Conservation (phyloP, 2,888 invertebrate species). For the Cryptops parisi region DNA sequence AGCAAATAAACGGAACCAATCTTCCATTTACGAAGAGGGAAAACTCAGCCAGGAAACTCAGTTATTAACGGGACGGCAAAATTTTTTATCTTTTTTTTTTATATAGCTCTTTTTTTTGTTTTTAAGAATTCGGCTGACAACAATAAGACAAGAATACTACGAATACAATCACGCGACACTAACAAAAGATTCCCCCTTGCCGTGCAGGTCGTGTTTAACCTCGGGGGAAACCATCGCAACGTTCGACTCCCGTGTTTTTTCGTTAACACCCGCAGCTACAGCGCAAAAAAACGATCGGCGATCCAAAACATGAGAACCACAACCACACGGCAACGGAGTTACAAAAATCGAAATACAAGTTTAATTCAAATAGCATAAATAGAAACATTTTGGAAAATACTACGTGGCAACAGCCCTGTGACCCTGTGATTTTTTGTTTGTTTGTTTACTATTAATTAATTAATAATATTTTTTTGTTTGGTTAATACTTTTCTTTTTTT, state of each 20-base stretch:
- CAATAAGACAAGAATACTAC: slow-evolving; percentile 5
- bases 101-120: too few species aligned
- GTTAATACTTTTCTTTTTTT: background rate
- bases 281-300: too few species aligned
- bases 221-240: too few species aligned
- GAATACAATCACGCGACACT: background rate
- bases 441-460: background rate
- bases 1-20: too few species aligned
- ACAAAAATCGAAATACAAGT: background rate
- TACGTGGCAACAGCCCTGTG: slow-evolving; percentile 20
- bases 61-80: slow-evolving; percentile 6
- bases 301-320: too few species aligned
- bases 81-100: background rate
- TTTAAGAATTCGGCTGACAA: background rate
- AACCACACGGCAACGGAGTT: background rate
- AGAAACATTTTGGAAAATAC: slow-evolving; percentile 8
- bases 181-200: slow-evolving; percentile 5
- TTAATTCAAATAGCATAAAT: slow-evolving; percentile 1
- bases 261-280: too few species aligned
- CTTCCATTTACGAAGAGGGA: too few species aligned
- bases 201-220: too few species aligned
- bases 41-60: too few species aligned
- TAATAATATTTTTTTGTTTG: background rate
- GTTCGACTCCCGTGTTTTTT: too few species aligned
- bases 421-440: slow-evolving; percentile 18